phyloP scores from a whole-genome alignment of 2,113 vertebrate species.

The Campylorhamphus procurvoides region DNA sequence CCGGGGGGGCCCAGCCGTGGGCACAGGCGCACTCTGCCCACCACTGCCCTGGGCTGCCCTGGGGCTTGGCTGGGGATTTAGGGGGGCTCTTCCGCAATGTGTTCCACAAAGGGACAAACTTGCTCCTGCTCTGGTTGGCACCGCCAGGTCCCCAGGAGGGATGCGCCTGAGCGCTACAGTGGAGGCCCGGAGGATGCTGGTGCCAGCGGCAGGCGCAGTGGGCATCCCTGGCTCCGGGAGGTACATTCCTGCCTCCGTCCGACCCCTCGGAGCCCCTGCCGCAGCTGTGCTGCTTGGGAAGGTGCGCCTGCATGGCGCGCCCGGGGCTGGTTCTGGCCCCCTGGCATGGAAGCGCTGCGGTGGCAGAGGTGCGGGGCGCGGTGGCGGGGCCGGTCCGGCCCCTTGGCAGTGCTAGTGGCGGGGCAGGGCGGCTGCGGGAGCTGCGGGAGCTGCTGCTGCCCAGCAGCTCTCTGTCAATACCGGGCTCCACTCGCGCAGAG shows the following conservation, averaged over 20 bases:
- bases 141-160: conserved; percentile 56
- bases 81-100: conserved; percentile 78
- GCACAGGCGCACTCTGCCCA: conserved; percentile 82
- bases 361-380: conserved; percentile 35
- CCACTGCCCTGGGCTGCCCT: conserved; percentile 77
- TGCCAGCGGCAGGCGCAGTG: conserved; percentile 80
- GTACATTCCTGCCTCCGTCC: conserved; percentile 32
- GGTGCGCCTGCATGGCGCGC: conserved; percentile 80
- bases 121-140: conserved; percentile 67
- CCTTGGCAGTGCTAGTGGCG: conserved; percentile 73
- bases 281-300: conserved; percentile 82
- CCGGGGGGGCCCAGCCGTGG: conserved; percentile 79
- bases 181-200: conserved; percentile 63
- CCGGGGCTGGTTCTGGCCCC: conserved; percentile 32
- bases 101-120: conserved; percentile 74
- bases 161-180: conserved; percentile 29
- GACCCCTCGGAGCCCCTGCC: conserved; percentile 70
- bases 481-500: conserved; percentile 84
- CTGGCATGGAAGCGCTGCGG: conserved; percentile 20
- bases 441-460: conserved; percentile 72
- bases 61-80: conserved; percentile 60
- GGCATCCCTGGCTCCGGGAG: conserved; percentile 65
- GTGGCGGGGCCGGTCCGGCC: conserved; percentile 37
- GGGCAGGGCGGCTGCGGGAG: conserved; percentile 54
- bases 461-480: conserved; percentile 83